Base-by-base conservation (phyloP, 2,113 vertebrate species). In the Glaucidium brasilianum region DNA sequence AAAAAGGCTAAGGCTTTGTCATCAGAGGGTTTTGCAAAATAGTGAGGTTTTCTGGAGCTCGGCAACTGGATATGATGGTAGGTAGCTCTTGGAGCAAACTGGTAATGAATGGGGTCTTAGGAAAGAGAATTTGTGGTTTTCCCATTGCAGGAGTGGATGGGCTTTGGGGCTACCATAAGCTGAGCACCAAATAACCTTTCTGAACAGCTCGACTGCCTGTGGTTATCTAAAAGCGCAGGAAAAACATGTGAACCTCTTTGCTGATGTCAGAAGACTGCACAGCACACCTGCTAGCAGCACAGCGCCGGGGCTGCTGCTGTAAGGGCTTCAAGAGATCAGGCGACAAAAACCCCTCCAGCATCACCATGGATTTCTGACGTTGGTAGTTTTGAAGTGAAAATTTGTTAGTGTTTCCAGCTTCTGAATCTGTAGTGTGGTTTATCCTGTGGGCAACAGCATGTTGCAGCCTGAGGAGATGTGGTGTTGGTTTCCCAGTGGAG, bases 381-480 rank as follows among this genome's bases (percentile, higher is more conserved):
- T 39, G 35, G 15, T 67, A 17, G 17, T 58, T 89, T 52, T 30
- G 35, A 35, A 66, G 37, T 34, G 67, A 62, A 84, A 53, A 49
- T 34, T 8, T 20, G 3, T 56, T 34, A 43, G 41, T 23, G 37
- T 69, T 80, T 41, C 21, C 30, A 63, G 52, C 47, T 79, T n/a
- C 39, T 37, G 20, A 53, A 22, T 35, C 25, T 5, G 11, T 18
- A 47, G 72, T 30, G 47, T 3, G 2, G 18, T 62, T 49, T 87
- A 52, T 68, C 35, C 58, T 69, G 5, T 0, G 5, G 45, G 56
- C 58, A 29, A 39, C 0, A 0, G 5, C 34, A 34, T 64, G 63
- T 68, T 60, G 30, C 47, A 43, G 47, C 53, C 30, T 11, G 13
- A 9, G 41, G 76, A 41, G 35, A 10, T 34, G 63, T 15, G 49